phyloP scores from a whole-genome alignment of 2,113 vertebrate species.

The Pagrus major region DNA sequence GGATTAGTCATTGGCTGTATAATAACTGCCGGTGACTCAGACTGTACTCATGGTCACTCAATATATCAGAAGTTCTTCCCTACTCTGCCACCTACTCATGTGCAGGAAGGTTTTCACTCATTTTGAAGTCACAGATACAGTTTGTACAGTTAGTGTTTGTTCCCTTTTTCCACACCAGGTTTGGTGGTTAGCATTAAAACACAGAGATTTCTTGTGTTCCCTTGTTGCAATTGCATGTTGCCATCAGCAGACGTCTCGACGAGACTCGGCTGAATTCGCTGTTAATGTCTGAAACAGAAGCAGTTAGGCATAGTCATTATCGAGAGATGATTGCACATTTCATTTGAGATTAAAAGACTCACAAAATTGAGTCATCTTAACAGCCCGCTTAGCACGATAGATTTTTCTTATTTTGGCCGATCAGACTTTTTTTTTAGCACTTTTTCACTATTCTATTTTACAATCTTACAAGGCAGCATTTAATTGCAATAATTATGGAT shows the following conservation, averaged over 20 bases:
- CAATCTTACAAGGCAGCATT: background rate
- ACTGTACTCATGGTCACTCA: constrained; percentile 56
- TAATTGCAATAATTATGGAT: constrained; percentile 6
- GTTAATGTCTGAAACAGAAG: background rate
- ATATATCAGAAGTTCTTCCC: constrained; percentile 10
- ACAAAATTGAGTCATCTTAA: constrained; percentile 38
- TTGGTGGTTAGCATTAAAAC: background rate
- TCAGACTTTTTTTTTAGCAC: constrained; percentile 6
- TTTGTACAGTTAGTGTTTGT: background rate
- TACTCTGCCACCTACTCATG: constrained; percentile 51
- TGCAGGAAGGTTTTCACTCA: constrained; percentile 3
- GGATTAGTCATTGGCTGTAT: constrained; percentile 66
- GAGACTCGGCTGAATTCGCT: background rate
- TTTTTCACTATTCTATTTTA: constrained; percentile 12
- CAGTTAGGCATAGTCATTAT: constrained; percentile 35
- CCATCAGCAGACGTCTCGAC: constrained; percentile 67
- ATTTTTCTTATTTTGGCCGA: constrained; percentile 8
- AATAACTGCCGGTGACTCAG: constrained; percentile 67
- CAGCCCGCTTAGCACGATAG: constrained; percentile 24
- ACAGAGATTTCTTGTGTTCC: background rate
- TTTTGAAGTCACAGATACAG: constrained; percentile 23
- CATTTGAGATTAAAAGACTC: constrained; percentile 41
- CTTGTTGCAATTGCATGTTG: constrained; percentile 39
- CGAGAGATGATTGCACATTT: constrained; percentile 52
- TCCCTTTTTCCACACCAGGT: background rate